A percentile compares a stretch with the other conserved stretches of the same genome.
phyloP scores from a whole-genome alignment of 2,113 vertebrate species.

The Sinocyclocheilus grahami region DNA sequence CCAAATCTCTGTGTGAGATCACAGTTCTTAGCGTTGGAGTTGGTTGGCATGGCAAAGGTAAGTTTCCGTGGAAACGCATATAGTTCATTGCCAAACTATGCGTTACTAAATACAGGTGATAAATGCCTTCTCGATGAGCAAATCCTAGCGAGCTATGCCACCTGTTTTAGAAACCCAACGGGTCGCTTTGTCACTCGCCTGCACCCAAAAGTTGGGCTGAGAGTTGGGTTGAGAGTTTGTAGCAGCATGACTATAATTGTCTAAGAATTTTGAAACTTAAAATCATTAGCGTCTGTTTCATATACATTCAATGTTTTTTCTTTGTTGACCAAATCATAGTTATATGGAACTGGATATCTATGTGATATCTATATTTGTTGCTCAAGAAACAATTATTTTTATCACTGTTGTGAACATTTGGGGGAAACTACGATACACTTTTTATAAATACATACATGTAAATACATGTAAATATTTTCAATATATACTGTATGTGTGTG shows the following conservation, averaged over 20 bases:
- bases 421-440: too few species aligned
- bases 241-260: background rate
- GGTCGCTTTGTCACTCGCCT: slow-evolving; percentile 1
- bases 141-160: slow-evolving; percentile 46
- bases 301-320: background rate
- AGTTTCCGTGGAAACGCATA: slow-evolving; percentile 58
- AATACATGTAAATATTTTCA: too few species aligned
- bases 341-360: background rate
- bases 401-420: too few species aligned
- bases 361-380: background rate
- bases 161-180: slow-evolving; percentile 35
- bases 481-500: too few species aligned
- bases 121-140: slow-evolving; percentile 52
- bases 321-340: background rate
- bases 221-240: slow-evolving; percentile 2
- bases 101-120: slow-evolving; percentile 57
- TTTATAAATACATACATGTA: too few species aligned
- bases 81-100: slow-evolving; percentile 47
- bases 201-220: background rate
- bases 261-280: background rate
- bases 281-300: background rate
- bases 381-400: too few species aligned
- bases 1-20: slow-evolving; percentile 53
- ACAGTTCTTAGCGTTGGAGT: slow-evolving; percentile 48
- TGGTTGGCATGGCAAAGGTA: slow-evolving; percentile 60